These are phyloP conservation scores for Maniola jurtina DNA, from an alignment of 1,140 invertebrate genomes.

Conservation along the genomic window DNA sequence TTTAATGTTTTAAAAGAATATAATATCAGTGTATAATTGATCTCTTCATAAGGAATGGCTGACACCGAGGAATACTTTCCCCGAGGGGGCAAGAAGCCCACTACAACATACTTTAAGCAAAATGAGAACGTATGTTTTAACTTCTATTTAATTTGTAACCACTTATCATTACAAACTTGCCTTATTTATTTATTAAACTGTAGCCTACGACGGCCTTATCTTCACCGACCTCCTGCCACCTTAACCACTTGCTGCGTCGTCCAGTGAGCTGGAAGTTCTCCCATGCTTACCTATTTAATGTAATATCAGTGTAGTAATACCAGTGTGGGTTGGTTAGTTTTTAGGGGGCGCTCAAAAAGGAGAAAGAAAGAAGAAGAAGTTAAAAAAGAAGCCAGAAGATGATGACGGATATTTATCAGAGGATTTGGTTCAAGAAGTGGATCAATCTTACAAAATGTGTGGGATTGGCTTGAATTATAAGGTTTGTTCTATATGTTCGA, in stretches of 20 bases:
- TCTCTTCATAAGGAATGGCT: conserved; percentile 32
- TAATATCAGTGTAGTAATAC: too few species aligned
- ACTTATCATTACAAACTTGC: too few species aligned
- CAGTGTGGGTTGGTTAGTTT: conserved; percentile 47
- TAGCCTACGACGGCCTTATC: too few species aligned
- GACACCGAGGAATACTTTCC: conserved; percentile 76
- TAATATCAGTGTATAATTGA: background rate
- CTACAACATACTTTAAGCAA: conserved; percentile 62
- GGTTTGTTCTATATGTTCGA: conserved; percentile 42
- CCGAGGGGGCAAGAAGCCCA: conserved; percentile 77
- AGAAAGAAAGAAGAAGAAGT: conserved; percentile 65
- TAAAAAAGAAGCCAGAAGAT: conserved; percentile 61
- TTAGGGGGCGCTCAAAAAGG: conserved; percentile 65
- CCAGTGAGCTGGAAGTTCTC: too few species aligned
- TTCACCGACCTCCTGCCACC: too few species aligned
- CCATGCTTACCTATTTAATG: too few species aligned
- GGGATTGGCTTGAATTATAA: conserved; percentile 65
- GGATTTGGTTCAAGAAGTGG: conserved; percentile 48
- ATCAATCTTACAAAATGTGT: conserved; percentile 62
- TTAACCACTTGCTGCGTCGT: too few species aligned
- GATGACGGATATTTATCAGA: conserved; percentile 72
- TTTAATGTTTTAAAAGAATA: too few species aligned
- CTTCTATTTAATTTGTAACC: background rate
- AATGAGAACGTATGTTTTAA: conserved; percentile 69
- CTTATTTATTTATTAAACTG: too few species aligned